phyloP scores from a whole-genome alignment of 2,797 vertebrate genomes.

The Tokudaia muenninki region DNA sequence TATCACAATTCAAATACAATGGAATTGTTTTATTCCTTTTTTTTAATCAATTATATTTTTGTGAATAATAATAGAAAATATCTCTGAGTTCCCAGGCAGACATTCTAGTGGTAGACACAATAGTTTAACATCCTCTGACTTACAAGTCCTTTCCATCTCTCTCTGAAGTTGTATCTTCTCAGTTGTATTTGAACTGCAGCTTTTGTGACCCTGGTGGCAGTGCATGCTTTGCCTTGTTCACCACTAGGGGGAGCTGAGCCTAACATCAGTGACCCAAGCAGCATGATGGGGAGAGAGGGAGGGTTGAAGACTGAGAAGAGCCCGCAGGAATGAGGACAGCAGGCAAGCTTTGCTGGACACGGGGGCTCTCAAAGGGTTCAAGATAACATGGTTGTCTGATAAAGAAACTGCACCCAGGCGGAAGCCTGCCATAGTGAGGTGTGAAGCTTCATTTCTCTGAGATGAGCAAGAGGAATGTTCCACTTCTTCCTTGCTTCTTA shows the following conservation, averaged over 20 bases:
- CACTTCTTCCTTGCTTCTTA: not conserved
- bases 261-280: not conserved
- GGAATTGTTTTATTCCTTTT: not conserved
- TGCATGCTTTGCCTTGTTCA: not conserved
- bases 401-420: not conserved
- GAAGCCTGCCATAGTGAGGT: not conserved
- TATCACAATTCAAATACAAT: not conserved
- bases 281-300: accelerated
- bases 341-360: not conserved
- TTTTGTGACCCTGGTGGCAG: not conserved
- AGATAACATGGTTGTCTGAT: not conserved
- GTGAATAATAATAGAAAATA: not conserved
- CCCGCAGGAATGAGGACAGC: accelerated
- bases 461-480: not conserved
- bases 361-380: not conserved
- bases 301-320: accelerated
- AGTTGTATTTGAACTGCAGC: not conserved
- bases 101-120: not conserved
- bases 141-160: not conserved
- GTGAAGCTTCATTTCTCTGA: not conserved
- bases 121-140: not conserved
- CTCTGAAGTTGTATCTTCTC: accelerated
- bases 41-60: not conserved
- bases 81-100: not conserved
- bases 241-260: slow-evolving; percentile 68